Evolutionary conservation across 2,113 vertebrate genomes (phyloP).

Genomic region (Etheostoma cragini): DNA sequence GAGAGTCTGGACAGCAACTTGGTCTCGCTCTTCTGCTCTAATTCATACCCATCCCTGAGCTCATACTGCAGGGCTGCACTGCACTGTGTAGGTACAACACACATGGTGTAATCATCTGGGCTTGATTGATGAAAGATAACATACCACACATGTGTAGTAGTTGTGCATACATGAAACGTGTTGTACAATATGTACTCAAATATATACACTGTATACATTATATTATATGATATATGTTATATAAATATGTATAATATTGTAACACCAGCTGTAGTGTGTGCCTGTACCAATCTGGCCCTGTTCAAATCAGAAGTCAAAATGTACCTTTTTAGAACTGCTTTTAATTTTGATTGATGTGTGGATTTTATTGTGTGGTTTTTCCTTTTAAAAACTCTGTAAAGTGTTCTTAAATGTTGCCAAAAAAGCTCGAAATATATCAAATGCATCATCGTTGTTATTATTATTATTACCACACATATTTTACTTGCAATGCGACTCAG

Average conservation of each 20-base stretch:
- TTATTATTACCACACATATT: neutral
- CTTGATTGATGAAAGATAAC: constrained; percentile 49
- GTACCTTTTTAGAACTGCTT: too few relatives aligned
- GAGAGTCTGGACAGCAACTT: constrained; percentile 50
- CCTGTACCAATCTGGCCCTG: too few relatives aligned
- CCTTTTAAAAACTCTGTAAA: too few relatives aligned
- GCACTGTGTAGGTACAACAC: constrained; percentile 36
- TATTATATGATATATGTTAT: too few relatives aligned
- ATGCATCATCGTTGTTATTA: neutral
- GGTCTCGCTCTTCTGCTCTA: constrained; percentile 73
- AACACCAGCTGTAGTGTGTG: too few relatives aligned
- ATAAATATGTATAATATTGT: too few relatives aligned
- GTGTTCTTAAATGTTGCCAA: too few relatives aligned
- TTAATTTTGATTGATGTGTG: too few relatives aligned
- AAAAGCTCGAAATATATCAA: too few relatives aligned
- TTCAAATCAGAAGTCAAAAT: too few relatives aligned
- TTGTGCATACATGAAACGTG: constrained; percentile 23
- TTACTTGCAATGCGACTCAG: neutral
- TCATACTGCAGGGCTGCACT: constrained; percentile 44
- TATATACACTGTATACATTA: too few relatives aligned
- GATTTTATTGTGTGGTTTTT: too few relatives aligned
- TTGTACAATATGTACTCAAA: neutral
- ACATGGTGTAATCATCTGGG: constrained; percentile 48
- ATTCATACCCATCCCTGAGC: constrained; percentile 62
- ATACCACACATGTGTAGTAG: constrained; percentile 21